phyloP scores from a whole-genome alignment of 35 echinoderm and acorn worm genomes.

The Heliocidaris erythrogramma region DNA sequence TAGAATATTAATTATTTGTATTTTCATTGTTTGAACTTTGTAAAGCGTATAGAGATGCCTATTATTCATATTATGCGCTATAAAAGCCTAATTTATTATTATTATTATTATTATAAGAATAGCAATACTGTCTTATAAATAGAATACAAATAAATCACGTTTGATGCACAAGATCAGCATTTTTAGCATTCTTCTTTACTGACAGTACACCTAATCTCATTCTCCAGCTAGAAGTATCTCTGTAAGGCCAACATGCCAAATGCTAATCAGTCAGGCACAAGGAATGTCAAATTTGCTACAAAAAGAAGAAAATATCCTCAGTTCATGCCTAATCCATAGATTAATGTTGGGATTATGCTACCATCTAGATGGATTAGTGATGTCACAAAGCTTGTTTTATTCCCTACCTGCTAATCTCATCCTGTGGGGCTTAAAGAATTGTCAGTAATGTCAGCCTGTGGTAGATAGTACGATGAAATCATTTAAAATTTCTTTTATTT shows the following conservation, averaged over 20 bases:
- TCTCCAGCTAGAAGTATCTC: neutral
- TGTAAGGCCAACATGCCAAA: neutral
- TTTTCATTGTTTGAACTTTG: no score
- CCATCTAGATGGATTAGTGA: neutral
- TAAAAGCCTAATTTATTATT: no score
- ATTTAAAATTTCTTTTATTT: no score
- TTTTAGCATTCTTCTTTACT: neutral
- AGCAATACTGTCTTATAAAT: neutral
- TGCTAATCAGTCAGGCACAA: neutral
- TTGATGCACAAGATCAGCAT: neutral
- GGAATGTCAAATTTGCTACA: constrained; percentile 11
- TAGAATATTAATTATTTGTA: no score
- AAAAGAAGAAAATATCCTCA: neutral
- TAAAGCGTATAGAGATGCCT: no score
- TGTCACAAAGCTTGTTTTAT: neutral
- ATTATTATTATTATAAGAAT: no score
- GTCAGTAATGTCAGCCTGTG: neutral
- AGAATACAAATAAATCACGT: no score
- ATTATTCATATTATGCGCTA: no score
- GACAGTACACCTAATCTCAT: neutral
- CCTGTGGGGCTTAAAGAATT: neutral
- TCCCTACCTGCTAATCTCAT: neutral
- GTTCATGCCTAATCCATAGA: neutral
- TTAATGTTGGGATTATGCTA: neutral
- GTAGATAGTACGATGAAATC: no score